Conservation (phyloP, 2,888 invertebrate species). For the Scaptomyza cyrtandrae region DNA sequence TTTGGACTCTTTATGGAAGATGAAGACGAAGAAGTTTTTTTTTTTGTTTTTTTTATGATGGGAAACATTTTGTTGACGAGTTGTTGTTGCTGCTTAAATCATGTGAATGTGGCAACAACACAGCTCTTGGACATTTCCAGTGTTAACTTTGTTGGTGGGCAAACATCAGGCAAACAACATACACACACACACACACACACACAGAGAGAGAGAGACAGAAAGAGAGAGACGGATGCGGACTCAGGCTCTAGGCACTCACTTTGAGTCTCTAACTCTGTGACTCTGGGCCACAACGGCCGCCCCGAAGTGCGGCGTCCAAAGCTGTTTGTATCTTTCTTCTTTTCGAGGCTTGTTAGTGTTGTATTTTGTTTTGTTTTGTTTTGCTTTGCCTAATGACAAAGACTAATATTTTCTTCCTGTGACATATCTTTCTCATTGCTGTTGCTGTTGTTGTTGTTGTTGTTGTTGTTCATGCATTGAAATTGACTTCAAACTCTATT, state of each 20-base stretch:
- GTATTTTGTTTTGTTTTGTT: slow-evolving; percentile 51
- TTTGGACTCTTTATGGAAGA: slow-evolving; percentile 53
- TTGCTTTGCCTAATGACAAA: slow-evolving; percentile 82
- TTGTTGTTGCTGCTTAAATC: slow-evolving; percentile 68
- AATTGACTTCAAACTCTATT: slow-evolving; percentile 46
- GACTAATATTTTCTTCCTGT: slow-evolving; percentile 84
- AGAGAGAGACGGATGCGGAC: slow-evolving; percentile 7
- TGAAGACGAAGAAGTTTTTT: slow-evolving; percentile 52
- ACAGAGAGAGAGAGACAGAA: background rate
- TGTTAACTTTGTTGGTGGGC: slow-evolving; percentile 77
- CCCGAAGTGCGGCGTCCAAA: slow-evolving; percentile 44
- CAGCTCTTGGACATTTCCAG: slow-evolving; percentile 70
- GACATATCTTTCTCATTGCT: slow-evolving; percentile 78
- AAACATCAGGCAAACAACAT: slow-evolving; percentile 63
- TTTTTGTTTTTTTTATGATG: slow-evolving; percentile 67
- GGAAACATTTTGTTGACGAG: slow-evolving; percentile 67
- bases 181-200: background rate
- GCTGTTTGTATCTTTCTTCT: slow-evolving; percentile 38
- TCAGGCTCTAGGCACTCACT: slow-evolving; percentile 26
- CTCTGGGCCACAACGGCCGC: slow-evolving; percentile 49
- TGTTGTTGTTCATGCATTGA: slow-evolving; percentile 31
- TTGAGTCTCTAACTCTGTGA: slow-evolving; percentile 13
- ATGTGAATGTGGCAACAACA: slow-evolving; percentile 74
- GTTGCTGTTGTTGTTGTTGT: background rate
- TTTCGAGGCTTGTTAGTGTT: slow-evolving; percentile 34